Base-by-base conservation (phyloP, 2,113 vertebrate genomes). In the Argyrosomus japonicus region DNA sequence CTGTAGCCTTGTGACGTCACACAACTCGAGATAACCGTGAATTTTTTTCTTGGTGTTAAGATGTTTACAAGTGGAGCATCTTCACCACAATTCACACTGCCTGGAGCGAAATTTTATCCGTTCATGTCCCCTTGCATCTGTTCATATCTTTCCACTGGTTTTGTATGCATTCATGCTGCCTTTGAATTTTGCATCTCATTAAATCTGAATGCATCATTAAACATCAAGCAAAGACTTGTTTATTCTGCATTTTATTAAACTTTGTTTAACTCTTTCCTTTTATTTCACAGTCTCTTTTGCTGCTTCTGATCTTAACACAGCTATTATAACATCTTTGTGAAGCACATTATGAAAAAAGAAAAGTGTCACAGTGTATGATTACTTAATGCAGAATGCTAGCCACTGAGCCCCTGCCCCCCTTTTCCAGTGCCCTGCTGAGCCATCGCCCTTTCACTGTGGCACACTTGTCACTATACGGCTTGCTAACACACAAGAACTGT, bases 401-500 rank as follows among this genome's bases (percentile, higher is more conserved):
- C 14, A 25, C 29, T 85, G 74, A 86, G 60, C 71, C 75, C 47
- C 56, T 77, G 79, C 74, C 65, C 29, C 7, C 40, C 13, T 72
- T 85, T 84, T 60, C 61, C 32, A 25, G 61, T 61, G 60, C 69
- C 86, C 85, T 71, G 77, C 86, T 83, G 77, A 60, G 74, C 60
- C 79, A 36, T 84, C 48, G 19, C 69, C 85, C 62, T 87, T 90
- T 90, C 70, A 58, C 77, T 68, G 75, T 47, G 29, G 72, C 69
- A 71, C 54, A 27, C 85, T 83, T 91, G 86, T 91, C 90, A 87
- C 83, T 63, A 78, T 75, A 80, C n/a, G 50, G 69, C 85, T 68
- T 47, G 75, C 68, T 72, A 81, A 86, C 80, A 58, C 47, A 79
- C 64, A 65, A 74, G 77, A 81, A 75, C 68, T 8, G 15, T 67